Conservation (phyloP, 2,888 invertebrate species). For the Scaptomyza flava region DNA sequence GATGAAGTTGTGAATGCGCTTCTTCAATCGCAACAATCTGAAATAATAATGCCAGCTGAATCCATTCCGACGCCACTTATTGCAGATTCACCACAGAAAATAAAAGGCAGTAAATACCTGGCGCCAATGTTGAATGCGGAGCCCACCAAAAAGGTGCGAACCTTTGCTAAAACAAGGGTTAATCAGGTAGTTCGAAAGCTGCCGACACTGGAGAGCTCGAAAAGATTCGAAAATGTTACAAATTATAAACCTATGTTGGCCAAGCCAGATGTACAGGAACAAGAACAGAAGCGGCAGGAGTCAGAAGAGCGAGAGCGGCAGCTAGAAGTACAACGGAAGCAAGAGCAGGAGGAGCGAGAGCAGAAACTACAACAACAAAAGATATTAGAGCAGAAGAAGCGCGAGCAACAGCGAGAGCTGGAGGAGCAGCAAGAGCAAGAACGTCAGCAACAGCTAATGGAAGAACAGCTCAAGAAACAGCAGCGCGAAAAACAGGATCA, state of each 20-base stretch:
- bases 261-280: conserved; percentile 11
- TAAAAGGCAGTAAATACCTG: not conserved
- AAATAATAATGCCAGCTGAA: not conserved
- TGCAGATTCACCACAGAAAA: not conserved
- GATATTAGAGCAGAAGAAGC: conserved; percentile 1
- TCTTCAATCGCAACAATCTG: not conserved
- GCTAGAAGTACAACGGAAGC: conserved; percentile 7
- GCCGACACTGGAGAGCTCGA: not conserved
- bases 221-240: not conserved
- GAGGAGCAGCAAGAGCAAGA: conserved; percentile 4
- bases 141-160: conserved; percentile 4
- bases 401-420: conserved; percentile 8
- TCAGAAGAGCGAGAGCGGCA: not conserved
- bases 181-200: not conserved
- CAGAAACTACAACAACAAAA: conserved; percentile 2
- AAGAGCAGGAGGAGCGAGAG: conserved; percentile 13
- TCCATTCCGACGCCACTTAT: not conserved
- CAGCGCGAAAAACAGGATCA: conserved; percentile 3
- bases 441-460: not conserved
- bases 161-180: conserved; percentile 2
- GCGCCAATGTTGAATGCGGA: not conserved
- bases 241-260: conserved; percentile 6
- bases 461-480: not conserved
- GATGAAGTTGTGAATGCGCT: conserved; percentile 4
- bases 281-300: not conserved